Evolutionary conservation across 2,797 vertebrate genomes (phyloP).

Genomic region (Malacoraja senta): DNA sequence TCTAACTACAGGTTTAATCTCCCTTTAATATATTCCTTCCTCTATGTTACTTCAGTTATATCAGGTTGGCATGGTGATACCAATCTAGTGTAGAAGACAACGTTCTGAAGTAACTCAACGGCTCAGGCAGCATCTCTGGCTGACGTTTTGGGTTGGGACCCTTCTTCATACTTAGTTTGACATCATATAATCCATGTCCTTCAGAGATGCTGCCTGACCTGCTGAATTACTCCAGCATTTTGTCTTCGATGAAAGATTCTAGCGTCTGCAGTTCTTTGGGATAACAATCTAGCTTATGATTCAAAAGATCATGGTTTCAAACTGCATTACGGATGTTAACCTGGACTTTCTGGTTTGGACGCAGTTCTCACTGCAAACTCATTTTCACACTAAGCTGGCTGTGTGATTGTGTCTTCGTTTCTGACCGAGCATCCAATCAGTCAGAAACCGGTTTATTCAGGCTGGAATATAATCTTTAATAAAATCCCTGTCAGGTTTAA

Average conservation of each 20-base stretch:
- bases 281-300: background rate
- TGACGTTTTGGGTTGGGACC: too few relatives aligned
- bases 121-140: background rate
- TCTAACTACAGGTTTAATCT: too few relatives aligned
- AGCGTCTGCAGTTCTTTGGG: background rate
- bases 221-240: too few relatives aligned
- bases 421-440: background rate
- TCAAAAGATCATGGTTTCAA: background rate
- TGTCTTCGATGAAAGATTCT: too few relatives aligned
- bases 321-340: background rate
- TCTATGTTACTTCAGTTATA: background rate
- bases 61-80: background rate
- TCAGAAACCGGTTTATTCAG: background rate
- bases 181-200: too few relatives aligned
- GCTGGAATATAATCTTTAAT: too few relatives aligned
- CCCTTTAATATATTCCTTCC: too few relatives aligned
- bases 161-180: too few relatives aligned
- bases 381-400: background rate
- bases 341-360: background rate
- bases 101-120: too few relatives aligned
- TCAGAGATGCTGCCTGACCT: too few relatives aligned
- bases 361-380: background rate
- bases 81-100: too few relatives aligned
- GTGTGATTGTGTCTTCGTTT: background rate
- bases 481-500: too few relatives aligned